Evolutionary conservation across 1,140 invertebrate genomes (phyloP).

Genomic region (Penaeus japonicus): DNA sequence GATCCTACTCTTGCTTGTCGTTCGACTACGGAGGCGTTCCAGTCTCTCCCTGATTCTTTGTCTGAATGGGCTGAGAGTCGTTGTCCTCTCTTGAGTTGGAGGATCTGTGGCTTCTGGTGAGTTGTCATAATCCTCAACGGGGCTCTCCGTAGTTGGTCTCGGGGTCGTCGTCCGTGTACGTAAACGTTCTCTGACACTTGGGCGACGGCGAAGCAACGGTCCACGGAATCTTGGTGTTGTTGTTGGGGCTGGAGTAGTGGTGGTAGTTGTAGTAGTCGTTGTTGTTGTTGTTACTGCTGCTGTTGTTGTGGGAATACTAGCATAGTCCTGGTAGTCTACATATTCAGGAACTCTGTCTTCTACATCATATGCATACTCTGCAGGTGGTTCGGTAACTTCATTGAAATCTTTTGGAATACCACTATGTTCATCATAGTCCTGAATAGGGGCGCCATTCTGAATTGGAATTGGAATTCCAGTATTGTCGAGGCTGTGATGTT

Average conservation of each 20-base stretch:
- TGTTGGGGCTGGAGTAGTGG: background rate
- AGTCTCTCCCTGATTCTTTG: slow-evolving; percentile 25
- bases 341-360: background rate
- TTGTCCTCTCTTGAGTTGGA: background rate
- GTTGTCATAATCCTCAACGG: background rate
- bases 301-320: background rate
- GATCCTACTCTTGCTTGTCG: background rate
- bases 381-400: background rate
- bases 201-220: slow-evolving; percentile 11
- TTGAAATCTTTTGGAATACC: slow-evolving; percentile 1
- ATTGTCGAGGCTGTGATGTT: too few species aligned
- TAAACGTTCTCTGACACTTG: slow-evolving; percentile 33
- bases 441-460: background rate
- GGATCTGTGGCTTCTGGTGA: background rate
- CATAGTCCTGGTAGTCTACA: background rate
- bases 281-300: background rate
- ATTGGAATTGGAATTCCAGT: too few species aligned
- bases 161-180: background rate
- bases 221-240: background rate
- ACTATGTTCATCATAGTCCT: background rate
- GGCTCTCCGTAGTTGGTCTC: slow-evolving; percentile 9
- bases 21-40: slow-evolving; percentile 18
- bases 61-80: slow-evolving; percentile 29
- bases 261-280: background rate
- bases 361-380: background rate